Evolutionary conservation across 2,797 vertebrate species (phyloP), one percentile per base, ranked within the genome.

Genomic region (Alauda arvensis): DNA sequence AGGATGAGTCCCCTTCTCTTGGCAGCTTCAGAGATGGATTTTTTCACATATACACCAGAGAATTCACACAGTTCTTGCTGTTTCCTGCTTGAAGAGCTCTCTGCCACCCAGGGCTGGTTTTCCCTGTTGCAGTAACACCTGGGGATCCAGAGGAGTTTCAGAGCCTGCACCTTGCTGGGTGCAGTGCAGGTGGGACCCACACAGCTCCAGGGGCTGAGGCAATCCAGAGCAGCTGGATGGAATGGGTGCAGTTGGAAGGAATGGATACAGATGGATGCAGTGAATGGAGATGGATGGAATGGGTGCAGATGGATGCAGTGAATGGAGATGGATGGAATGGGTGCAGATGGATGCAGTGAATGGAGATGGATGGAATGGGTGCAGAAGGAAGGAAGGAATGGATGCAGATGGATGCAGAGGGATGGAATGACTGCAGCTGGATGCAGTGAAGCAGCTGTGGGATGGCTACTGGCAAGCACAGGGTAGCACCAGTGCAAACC

Each of bases 281-380:
- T 14, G 17, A 13, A 5, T 28, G 43, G 6, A 48, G 25, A 15
- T 0, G 26, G 46, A n/a, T 15, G 0, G 1, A 0, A 19, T 28
- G 34, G 33, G 2, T 26, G 7, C 14, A 56, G n/a, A 12, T 1
- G 40, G n/a, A 45, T 13, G 18, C 14, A 4, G 5, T 20, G 63
- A 4, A 12, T 34, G 45, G 9, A 48, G 25, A 6, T 1, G 31
- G 6, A 45, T 12, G 42, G 19, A 7, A 18, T 56, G n/a, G 5
- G 3, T 55, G n/a, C 10, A 56, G 67, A 21, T 25, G 55, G 18
- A 7, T 57, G 34, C 8, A 37, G 33, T 10, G 55, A 13, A 5
- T 24, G 61, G 52, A 86, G 76, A 29, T 3, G 67, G 57, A 11
- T 37, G 0, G 1, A 0, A 21, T 34, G 45, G 18, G 4, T 56